Conservation (phyloP, 2,888 invertebrate species). For the Xanthorhoe designata region DNA sequence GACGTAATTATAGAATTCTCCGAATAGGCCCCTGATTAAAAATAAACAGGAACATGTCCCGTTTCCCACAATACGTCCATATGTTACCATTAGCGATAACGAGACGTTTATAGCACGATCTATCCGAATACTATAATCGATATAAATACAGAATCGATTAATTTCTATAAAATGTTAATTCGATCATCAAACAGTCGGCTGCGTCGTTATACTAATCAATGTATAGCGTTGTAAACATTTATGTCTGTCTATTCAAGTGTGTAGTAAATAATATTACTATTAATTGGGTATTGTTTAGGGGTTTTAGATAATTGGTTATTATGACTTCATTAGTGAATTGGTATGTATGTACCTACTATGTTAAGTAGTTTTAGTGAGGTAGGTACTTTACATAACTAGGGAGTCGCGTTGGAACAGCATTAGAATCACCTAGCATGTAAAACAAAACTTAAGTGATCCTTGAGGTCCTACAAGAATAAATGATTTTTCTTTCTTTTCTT, state of each 20-base stretch:
- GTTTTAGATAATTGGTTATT: slow-evolving; percentile 64
- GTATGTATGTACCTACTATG: not conserved
- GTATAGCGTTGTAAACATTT: slow-evolving; percentile 76
- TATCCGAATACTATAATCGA: slow-evolving; percentile 67
- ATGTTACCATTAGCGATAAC: slow-evolving; percentile 80
- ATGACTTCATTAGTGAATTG: slow-evolving; percentile 36
- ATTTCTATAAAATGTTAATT: slow-evolving; percentile 82
- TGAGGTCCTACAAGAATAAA: no score
- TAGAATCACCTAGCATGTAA: no score
- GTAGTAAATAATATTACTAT: slow-evolving; percentile 73
- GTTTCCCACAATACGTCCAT: slow-evolving; percentile 70
- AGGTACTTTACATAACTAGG: not conserved
- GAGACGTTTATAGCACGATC: slow-evolving; percentile 77
- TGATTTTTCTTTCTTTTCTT: no score
- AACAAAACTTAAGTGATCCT: no score
- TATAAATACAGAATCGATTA: slow-evolving; percentile 78
- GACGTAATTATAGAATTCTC: slow-evolving; percentile 7
- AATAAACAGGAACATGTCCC: slow-evolving; percentile 73
- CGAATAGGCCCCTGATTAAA: slow-evolving; percentile 55
- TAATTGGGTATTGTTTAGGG: slow-evolving; percentile 70
- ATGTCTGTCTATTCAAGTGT: slow-evolving; percentile 60
- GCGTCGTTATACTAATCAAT: slow-evolving; percentile 80
- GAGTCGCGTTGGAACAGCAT: no score
- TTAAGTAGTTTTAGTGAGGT: not conserved
- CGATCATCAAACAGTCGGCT: slow-evolving; percentile 77